Percentiles rank a stretch among this genome's conserved stretches.
phyloP scores from a whole-genome alignment of 2,888 invertebrate genomes.

The Troglohyphantes excavatus region DNA sequence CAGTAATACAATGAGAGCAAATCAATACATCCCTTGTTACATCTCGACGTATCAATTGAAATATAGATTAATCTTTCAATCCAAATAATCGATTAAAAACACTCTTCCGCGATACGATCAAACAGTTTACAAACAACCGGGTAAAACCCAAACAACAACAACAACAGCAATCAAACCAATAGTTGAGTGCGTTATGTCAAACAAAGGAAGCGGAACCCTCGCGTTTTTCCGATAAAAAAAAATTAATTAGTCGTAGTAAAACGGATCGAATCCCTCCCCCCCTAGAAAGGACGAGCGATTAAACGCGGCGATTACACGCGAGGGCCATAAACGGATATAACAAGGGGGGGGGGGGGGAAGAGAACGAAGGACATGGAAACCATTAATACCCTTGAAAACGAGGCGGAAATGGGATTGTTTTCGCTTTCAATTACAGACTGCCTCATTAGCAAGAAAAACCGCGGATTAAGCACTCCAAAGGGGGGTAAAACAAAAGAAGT shows the following conservation, averaged over 20 bases:
- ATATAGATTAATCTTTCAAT: no score
- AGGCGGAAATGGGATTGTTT: conserved; percentile 57
- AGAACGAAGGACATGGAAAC: conserved; percentile 19
- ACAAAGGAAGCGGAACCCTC: no score
- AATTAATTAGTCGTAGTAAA: conserved; percentile 69
- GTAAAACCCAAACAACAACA: no score
- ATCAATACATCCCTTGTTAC: no score
- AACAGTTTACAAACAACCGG: no score
- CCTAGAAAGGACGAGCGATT: conserved; percentile 1
- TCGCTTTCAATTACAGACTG: conserved; percentile 61
- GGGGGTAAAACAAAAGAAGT: conserved; percentile 46
- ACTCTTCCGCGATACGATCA: no score
- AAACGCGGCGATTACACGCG: conserved; percentile 6
- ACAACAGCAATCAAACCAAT: no score
- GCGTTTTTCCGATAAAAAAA: conserved; percentile 37
- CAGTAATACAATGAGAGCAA: no score
- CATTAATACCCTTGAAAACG: conserved; percentile 37
- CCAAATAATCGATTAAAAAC: no score
- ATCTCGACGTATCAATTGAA: no score
- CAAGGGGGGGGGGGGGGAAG: background rate
- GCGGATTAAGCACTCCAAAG: conserved; percentile 60
- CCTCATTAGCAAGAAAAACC: conserved; percentile 66
- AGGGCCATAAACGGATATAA: background rate
- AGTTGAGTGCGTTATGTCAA: no score
- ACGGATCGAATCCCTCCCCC: conserved; percentile 44